Base-by-base conservation (phyloP, 2,113 vertebrate species). In the Menidia beryllina region DNA sequence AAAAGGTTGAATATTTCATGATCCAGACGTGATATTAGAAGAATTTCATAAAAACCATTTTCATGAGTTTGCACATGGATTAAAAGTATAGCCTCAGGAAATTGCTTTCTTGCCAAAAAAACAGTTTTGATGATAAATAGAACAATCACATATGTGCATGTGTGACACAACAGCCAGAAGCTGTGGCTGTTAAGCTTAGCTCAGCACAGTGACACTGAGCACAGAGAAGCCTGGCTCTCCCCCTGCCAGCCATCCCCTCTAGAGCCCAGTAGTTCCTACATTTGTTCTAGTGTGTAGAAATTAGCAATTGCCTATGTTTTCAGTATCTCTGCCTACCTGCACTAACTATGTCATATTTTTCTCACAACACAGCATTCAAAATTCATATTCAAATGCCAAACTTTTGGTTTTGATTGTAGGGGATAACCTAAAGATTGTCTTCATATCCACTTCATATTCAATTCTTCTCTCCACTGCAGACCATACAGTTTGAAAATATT, bases 31-130 rank as follows among this genome's bases (percentile, higher is more conserved):
- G 62, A 65, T 14, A 59, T 23, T 55, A 69, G 67, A 48, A n/a
- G 15, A 27, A 51, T 64, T 64, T 14, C 65, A 23, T 62, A 17
- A 76, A 67, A 72, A n/a, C 13, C 73, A 20, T 62, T 52, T 64
- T 69, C 17, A 54, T 79, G 27, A 34, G 17, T 48, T 62, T 26
- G 23, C 50, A 55, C 54, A 5, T 68, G 47, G 25, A 52, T 27
- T 50, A 20, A 48, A 76, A 41, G 23, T 68, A 50, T 59, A 60
- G 63, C 56, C 61, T 66, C 12, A n/a, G n/a, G 11, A 66, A 77
- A 74, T 51, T 64, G 54, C 23, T 25, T 72, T 56, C 6, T 59
- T 49, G 21, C n/a, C 26, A 36, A n/a, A n/a, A 30, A 67, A 47
- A 71, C 3, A 51, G 39, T 51, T 66, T 34, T 51, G 25, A 50